These are phyloP conservation scores for Orycteropus afer DNA, from an alignment of 2,113 vertebrate species.

Conservation along the genomic window DNA sequence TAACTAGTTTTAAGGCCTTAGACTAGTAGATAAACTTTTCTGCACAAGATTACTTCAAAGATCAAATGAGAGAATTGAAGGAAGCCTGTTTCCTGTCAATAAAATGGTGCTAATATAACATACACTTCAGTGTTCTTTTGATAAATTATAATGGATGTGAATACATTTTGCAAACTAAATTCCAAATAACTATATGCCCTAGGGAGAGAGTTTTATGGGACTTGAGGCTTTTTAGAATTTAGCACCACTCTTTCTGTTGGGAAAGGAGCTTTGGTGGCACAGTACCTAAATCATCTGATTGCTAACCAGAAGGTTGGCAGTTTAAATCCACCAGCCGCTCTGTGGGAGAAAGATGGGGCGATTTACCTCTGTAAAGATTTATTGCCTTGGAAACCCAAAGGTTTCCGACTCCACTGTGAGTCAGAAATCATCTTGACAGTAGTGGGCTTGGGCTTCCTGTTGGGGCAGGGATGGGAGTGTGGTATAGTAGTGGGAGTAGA, in stretches of 20 bases:
- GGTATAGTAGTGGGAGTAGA: background rate
- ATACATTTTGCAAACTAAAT: conserved; percentile 35
- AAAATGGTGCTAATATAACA: background rate
- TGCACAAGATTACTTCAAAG: conserved; percentile 1
- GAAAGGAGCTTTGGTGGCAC: too few relatives aligned
- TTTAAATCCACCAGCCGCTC: too few relatives aligned
- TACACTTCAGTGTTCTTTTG: background rate
- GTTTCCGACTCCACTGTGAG: too few relatives aligned
- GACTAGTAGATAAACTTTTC: conserved; percentile 14
- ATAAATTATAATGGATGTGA: background rate
- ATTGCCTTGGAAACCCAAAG: too few relatives aligned
- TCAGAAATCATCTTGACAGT: too few relatives aligned
- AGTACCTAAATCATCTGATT: too few relatives aligned
- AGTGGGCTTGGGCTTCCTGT: too few relatives aligned
- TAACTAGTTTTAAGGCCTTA: background rate
- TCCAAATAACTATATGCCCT: background rate
- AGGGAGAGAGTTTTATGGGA: background rate
- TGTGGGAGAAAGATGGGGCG: too few relatives aligned
- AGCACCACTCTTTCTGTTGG: background rate
- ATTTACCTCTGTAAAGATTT: too few relatives aligned
- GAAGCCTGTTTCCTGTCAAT: background rate
- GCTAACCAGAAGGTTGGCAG: too few relatives aligned
- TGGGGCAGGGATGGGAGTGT: too few relatives aligned
- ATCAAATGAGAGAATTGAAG: background rate
- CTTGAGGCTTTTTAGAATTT: background rate